Evolutionary conservation across 1,140 invertebrate species (phyloP).

Genomic region (Batillaria attramentaria): DNA sequence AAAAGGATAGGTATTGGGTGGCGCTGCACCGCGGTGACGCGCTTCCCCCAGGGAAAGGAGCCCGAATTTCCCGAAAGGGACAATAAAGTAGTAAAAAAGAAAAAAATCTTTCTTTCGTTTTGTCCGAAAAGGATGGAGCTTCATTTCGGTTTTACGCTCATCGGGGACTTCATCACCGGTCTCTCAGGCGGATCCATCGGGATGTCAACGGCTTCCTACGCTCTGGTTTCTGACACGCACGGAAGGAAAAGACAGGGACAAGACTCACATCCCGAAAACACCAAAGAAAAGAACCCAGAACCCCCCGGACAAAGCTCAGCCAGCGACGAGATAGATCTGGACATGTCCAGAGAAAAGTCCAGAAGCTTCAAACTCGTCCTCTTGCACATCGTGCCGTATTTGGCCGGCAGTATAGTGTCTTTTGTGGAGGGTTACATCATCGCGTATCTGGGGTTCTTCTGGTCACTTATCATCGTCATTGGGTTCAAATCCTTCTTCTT

Average conservation of each 20-base stretch:
- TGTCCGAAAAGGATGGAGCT: too few species aligned
- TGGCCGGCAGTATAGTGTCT: background rate
- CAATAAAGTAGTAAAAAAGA: too few species aligned
- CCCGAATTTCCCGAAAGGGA: too few species aligned
- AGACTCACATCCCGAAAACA: too few species aligned
- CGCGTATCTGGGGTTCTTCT: background rate
- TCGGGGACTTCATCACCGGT: background rate
- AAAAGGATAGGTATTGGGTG: too few species aligned
- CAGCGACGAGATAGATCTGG: background rate
- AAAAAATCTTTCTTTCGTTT: too few species aligned
- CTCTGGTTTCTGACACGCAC: background rate
- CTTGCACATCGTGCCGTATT: background rate
- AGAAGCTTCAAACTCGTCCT: background rate
- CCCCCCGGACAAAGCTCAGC: too few species aligned
- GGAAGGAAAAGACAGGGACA: background rate
- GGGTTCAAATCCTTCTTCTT: background rate
- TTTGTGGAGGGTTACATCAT: conserved; percentile 3
- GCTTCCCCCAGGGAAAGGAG: too few species aligned
- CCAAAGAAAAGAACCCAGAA: background rate
- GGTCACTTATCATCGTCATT: background rate
- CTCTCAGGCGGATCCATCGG: background rate
- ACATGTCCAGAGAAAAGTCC: background rate
- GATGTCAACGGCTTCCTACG: background rate
- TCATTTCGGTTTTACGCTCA: background rate
- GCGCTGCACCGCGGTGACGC: too few species aligned